These are phyloP conservation scores for Ectobius pallidus DNA, from an alignment of 2,888 invertebrate species.

Conservation along the genomic window DNA sequence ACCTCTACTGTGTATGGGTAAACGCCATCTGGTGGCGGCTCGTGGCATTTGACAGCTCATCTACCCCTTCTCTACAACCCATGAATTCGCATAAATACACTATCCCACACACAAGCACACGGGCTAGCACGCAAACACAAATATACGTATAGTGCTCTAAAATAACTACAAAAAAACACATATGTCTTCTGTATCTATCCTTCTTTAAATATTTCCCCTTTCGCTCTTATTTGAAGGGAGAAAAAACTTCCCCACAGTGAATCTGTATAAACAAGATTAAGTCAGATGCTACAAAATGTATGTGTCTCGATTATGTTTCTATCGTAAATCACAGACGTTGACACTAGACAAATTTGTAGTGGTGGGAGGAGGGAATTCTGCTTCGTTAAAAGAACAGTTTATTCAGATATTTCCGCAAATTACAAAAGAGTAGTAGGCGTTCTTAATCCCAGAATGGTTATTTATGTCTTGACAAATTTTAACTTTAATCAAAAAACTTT, in stretches of 20 bases:
- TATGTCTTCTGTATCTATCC: no score
- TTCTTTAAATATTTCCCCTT: background rate
- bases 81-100: background rate
- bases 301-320: background rate
- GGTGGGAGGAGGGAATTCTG: no score
- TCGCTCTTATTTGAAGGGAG: background rate
- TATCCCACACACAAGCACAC: background rate
- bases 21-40: background rate
- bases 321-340: conserved; percentile 1
- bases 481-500: no score
- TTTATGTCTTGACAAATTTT: no score
- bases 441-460: no score
- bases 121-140: no score
- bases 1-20: background rate
- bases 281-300: conserved; percentile 15
- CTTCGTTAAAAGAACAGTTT: no score
- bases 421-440: no score
- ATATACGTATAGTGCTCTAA: no score
- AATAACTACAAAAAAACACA: no score
- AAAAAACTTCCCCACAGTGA: conserved; percentile 7
- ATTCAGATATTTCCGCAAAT: no score
- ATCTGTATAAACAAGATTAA: conserved; percentile 21
- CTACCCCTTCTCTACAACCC: background rate
- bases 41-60: conserved; percentile 19
- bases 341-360: no score